Base-by-base conservation (phyloP, 2,888 invertebrate species). In the Tetragnatha montana region DNA sequence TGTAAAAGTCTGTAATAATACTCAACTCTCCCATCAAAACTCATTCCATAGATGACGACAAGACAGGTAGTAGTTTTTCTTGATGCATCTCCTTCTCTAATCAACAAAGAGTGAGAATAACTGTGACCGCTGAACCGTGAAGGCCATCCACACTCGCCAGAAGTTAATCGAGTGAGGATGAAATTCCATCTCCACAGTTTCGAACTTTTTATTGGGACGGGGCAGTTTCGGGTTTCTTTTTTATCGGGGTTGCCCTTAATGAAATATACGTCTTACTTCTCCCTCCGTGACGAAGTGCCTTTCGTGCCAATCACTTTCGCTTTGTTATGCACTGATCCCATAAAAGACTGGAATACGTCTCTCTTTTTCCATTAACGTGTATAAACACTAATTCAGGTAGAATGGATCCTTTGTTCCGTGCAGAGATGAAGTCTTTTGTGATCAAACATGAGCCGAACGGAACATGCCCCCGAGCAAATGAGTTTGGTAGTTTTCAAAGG, bases 101-200 rank as follows among this genome's bases (percentile, higher is more conserved):
- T 84, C 69, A 69, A 84, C 75, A 84, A 69, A 1, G 68, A 70
- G 68, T 85, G 89, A 81, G 80, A 89, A 85, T 80, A 81, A 68
- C 75, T 89, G 69, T 89, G 89, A 1, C 35, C 81, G 51, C 35
- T 85, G 85, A 71, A 81, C 71, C 89, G 70, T 89, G 89, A 89
- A 89, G 89, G 85, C 85, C 89, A 86, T 70, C 51, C 81, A 69
- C 49, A 35, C 76, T 47, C 19, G 19, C 19, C 69, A 12, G 8
- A 6, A 21, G 50, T 71, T 21, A 50, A 60, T 86, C 74, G 81
- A 68, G 19, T 8, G 60, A 60, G 60, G 84, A 89, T 84, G 84
- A 76, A 89, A 89, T 89, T 84, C 83, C 83, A 89, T 89, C 88
- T 78, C 49, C 81, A 81, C 22, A 60, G 12, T 79, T 80, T 10